Evolutionary conservation across 1,140 invertebrate genomes (phyloP).

Genomic region (Magallana gigas): DNA sequence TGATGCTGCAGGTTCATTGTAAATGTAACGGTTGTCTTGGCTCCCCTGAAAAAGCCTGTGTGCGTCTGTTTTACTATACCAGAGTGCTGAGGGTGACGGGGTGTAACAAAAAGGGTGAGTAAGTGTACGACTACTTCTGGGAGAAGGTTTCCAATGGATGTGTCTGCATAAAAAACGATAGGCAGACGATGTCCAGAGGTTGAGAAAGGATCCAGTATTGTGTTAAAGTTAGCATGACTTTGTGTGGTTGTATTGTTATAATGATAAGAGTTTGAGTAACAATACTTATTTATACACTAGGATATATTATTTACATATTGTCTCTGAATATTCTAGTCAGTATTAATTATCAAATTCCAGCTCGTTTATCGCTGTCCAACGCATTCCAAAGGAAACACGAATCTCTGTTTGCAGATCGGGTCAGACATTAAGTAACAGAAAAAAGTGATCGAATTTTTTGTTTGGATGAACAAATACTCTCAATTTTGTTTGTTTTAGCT

Average conservation of each 20-base stretch:
- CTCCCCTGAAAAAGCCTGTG: neutral
- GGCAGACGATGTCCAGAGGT: neutral
- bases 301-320: neutral
- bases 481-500: too few relatives aligned
- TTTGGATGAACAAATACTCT: too few relatives aligned
- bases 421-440: neutral
- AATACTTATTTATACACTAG: neutral
- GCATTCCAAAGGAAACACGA: neutral
- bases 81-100: neutral
- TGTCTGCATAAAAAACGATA: neutral
- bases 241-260: too few relatives aligned
- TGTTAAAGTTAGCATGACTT: too few relatives aligned
- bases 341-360: neutral
- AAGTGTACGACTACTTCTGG: neutral
- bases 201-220: too few relatives aligned
- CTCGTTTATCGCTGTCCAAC: neutral
- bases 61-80: neutral
- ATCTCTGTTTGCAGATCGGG: neutral
- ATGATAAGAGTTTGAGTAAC: neutral
- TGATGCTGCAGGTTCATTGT: slow-evolving; percentile 6
- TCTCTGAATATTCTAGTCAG: neutral
- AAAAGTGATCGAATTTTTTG: too few relatives aligned
- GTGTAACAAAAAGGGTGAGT: neutral
- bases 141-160: neutral
- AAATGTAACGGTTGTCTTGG: neutral